A percentile compares a stretch with the other conserved stretches of the same genome.
Conservation (phyloP, 2,797 vertebrate species). For the Apogon hyalosoma region DNA sequence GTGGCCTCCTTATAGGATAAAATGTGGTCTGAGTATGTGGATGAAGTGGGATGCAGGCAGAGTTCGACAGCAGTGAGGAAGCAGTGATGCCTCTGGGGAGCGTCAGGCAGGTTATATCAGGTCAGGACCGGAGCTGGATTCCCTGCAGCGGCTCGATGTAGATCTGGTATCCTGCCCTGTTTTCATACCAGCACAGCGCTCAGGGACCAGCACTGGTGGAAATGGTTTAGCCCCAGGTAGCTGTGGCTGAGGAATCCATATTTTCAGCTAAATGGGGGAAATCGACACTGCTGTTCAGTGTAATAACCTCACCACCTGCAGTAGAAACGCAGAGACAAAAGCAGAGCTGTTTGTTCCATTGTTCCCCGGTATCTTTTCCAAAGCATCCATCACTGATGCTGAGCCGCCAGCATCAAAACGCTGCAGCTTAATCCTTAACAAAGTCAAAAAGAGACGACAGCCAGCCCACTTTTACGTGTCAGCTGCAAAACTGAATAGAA, state of each 20-base stretch:
- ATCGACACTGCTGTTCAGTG: constrained; percentile 29
- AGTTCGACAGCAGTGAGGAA: constrained; percentile 24
- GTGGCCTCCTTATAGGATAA: constrained; percentile 38
- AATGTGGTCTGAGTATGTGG: constrained; percentile 37
- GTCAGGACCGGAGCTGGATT: constrained; percentile 54
- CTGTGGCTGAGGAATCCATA: constrained; percentile 58
- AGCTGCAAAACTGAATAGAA: too few species aligned
- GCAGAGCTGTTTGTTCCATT: constrained; percentile 8
- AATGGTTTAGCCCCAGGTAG: constrained; percentile 62
- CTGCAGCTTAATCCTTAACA: too few species aligned
- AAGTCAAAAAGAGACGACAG: too few species aligned
- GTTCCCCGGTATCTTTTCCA: not conserved
- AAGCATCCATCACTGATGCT: too few species aligned
- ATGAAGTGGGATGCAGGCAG: constrained; percentile 35
- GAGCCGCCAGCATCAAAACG: too few species aligned
- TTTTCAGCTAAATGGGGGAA: constrained; percentile 56
- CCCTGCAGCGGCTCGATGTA: constrained; percentile 47
- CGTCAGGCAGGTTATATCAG: constrained; percentile 49
- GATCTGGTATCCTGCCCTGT: constrained; percentile 42
- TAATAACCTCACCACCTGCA: constrained; percentile 30
- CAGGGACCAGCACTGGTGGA: constrained; percentile 43
- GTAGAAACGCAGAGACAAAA: constrained; percentile 45
- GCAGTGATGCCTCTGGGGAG: constrained; percentile 14
- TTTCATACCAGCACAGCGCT: constrained; percentile 49
- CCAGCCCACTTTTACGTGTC: too few species aligned